Evolutionary conservation across 2,888 invertebrate species (phyloP).

Genomic region (Hymenopus coronatus): DNA sequence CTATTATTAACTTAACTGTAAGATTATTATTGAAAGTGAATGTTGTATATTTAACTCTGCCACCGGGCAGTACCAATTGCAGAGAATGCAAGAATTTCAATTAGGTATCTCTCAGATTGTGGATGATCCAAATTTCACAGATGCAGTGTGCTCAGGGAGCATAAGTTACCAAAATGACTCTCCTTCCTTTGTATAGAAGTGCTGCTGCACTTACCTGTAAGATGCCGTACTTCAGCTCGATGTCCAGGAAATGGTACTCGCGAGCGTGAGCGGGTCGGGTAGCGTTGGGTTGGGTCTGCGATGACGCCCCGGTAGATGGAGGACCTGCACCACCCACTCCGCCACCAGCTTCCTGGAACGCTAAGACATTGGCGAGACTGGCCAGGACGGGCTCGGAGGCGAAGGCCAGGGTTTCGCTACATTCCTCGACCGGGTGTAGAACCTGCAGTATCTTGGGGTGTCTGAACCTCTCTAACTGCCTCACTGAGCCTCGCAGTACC

Average conservation of each 20-base stretch:
- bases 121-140: too few species aligned
- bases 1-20: too few species aligned
- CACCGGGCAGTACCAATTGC: too few species aligned
- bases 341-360: constrained; percentile 65
- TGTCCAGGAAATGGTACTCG: constrained; percentile 85
- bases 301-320: constrained; percentile 43
- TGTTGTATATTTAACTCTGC: too few species aligned
- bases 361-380: constrained; percentile 85
- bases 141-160: too few species aligned
- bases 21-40: too few species aligned
- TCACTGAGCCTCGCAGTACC: constrained; percentile 74
- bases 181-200: too few species aligned
- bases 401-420: constrained; percentile 85
- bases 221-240: constrained; percentile 90
- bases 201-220: constrained; percentile 75
- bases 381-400: constrained; percentile 89
- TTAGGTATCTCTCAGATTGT: too few species aligned
- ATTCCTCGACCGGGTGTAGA: constrained; percentile 74
- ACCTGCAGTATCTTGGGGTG: constrained; percentile 79
- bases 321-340: constrained; percentile 43
- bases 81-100: too few species aligned
- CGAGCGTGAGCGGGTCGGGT: constrained; percentile 63
- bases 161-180: too few species aligned
- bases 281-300: constrained; percentile 40
- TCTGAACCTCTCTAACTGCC: constrained; percentile 74